Percentiles rank a stretch among this genome's conserved stretches.
These are phyloP conservation scores for Chrysolophus pictus DNA, from an alignment of 2,797 vertebrate species.

Conservation along the genomic window DNA sequence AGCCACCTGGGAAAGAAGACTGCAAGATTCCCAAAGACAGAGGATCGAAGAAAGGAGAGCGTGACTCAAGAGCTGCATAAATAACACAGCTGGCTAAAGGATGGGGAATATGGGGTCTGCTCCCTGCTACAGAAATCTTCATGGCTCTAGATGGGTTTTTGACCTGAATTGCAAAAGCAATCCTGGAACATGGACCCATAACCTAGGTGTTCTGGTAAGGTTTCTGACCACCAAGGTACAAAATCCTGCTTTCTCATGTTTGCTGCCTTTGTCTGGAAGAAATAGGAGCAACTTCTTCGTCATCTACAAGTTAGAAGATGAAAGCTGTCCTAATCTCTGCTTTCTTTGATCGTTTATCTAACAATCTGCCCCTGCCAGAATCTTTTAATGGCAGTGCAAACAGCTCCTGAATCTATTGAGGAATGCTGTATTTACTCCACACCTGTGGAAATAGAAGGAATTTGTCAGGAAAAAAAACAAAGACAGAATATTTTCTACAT, in stretches of 20 bases:
- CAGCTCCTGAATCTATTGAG: background rate
- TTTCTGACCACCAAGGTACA: background rate
- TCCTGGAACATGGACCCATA: background rate
- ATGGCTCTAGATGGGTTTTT: background rate
- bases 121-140: background rate
- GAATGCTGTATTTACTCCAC: background rate
- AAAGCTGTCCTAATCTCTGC: background rate
- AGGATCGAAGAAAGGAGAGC: background rate
- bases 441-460: background rate
- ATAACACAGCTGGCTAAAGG: background rate
- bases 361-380: background rate
- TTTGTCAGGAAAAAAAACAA: background rate
- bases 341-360: conserved; percentile 2
- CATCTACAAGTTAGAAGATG: background rate
- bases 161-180: background rate
- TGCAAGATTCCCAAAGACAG: background rate
- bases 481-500: background rate
- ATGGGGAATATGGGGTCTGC: too few species aligned
- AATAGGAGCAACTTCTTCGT: background rate
- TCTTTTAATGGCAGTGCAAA: background rate
- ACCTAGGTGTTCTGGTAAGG: background rate
- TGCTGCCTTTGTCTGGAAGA: background rate
- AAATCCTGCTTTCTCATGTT: background rate
- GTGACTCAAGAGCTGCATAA: background rate
- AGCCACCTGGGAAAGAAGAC: background rate